Evolutionary conservation across 2,113 vertebrate genomes (phyloP).

Genomic region (Neomonachus schauinslandi): DNA sequence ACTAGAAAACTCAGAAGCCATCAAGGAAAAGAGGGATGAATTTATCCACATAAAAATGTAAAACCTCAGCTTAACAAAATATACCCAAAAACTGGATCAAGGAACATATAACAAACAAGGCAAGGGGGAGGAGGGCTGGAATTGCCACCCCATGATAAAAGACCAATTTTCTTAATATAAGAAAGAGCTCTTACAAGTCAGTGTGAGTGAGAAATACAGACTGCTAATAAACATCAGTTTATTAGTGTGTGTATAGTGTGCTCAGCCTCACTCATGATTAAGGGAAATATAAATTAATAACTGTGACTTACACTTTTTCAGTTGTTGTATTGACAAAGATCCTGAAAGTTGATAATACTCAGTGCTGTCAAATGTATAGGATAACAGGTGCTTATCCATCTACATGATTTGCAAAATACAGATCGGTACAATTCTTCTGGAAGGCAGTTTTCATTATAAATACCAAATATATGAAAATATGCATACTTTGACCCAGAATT

Average conservation of each 20-base stretch:
- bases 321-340: not conserved
- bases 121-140: too few species aligned
- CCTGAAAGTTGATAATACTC: not conserved
- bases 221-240: not conserved
- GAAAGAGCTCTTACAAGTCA: not conserved
- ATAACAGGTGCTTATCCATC: not conserved
- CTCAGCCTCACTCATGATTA: not conserved
- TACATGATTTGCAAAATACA: not conserved
- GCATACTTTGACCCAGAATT: not conserved
- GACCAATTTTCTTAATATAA: not conserved
- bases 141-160: not conserved
- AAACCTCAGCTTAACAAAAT: not conserved
- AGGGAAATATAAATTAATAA: not conserved
- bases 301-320: not conserved
- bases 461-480: not conserved
- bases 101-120: not conserved
- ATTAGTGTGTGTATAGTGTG: not conserved
- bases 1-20: slow-evolving; percentile 26
- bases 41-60: slow-evolving; percentile 19
- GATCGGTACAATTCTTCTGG: not conserved
- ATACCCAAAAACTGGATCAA: not conserved
- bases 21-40: slow-evolving; percentile 10
- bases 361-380: not conserved
- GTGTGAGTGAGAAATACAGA: not conserved
- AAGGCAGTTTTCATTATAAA: not conserved